Conservation (phyloP, 2,113 vertebrate genomes). For the Forbesichthys papilliferus region DNA sequence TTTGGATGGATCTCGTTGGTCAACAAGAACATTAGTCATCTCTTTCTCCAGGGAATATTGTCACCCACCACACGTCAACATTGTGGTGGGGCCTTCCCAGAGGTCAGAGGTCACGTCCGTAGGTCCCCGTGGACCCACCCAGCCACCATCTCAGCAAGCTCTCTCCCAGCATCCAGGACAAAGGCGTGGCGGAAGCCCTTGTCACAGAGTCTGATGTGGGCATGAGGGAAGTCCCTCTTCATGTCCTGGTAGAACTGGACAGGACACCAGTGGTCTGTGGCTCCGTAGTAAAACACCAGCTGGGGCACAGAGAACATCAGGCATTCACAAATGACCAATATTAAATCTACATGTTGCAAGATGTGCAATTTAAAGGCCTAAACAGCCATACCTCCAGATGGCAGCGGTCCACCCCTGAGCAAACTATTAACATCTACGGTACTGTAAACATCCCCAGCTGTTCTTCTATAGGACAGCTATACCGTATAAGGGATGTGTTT, state of each 20-base stretch:
- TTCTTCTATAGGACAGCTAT: no score
- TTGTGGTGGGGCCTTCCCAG: no score
- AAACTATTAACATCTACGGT: no score
- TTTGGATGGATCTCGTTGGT: not conserved
- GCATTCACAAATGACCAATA: no score
- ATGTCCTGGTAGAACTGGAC: constrained; percentile 87
- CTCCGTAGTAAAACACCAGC: constrained; percentile 95
- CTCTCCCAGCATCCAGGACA: constrained; percentile 77
- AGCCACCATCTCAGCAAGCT: constrained; percentile 83
- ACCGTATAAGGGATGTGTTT: not conserved
- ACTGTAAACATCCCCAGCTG: no score
- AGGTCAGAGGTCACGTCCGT: constrained; percentile 49
- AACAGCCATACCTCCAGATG: no score
- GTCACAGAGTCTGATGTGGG: constrained; percentile 87
- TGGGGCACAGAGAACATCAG: constrained; percentile 60
- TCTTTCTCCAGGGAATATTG: not conserved
- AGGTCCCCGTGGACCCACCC: constrained; percentile 82
- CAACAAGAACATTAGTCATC: not conserved
- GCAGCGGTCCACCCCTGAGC: no score
- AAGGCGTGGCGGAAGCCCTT: constrained; percentile 87
- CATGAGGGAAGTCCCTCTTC: constrained; percentile 86
- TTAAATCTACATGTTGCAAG: no score
- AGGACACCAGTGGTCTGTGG: constrained; percentile 88
- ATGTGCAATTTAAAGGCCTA: no score
- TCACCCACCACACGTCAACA: not conserved